Base-by-base conservation (phyloP, 2,113 vertebrate species). In the cattle (Bos taurus) region DNA sequence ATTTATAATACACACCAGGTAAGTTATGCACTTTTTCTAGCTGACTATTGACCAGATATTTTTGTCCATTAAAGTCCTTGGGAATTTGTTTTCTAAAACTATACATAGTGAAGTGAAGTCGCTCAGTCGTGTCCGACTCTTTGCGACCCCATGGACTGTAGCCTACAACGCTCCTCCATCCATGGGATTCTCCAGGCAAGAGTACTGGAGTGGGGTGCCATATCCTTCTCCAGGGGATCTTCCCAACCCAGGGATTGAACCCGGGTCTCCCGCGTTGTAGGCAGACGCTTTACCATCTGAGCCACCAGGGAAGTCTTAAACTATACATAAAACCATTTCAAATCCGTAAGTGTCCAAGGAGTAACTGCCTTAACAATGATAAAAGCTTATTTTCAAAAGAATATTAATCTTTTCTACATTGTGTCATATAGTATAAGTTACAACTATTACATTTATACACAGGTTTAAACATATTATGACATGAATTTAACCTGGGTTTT, bases 311-410 rank as follows among this genome's bases (percentile, higher is more conserved):
- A 48, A 48, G 8, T 80, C 23, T 82, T 74, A 94, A 94, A 94
- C 28, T 94, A 64, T 19, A 95, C 25, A 87, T 78, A 85, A 96
- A 90, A 84, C 54, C 33, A 86, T 33, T 40, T 94, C 80, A 96
- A 89, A 91, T 94, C n/a, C 60, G 7, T 91, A 78, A 92, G 25
- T 90, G 25, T 56, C 80, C 81, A 88, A 95, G 71, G 36, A 86
- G 26, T 57, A 77, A 89, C 26, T 82, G 36, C 40, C 81, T 25
- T 71, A 94, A 92, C 25, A 78, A 84, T 80, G 86, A 88, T 77
- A n/a, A 92, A 94, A 78, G 21, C 33, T 80, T 74, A 92, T 77
- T 96, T 97, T 96, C n/a, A 71, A 92, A 92, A 74, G 59, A 88
- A 57, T 85, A 60, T 71, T 90, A 77, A 82, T n/a, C 30, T 90